phyloP scores from a whole-genome alignment of 2,797 vertebrate species.

The Glyptemys insculpta region DNA sequence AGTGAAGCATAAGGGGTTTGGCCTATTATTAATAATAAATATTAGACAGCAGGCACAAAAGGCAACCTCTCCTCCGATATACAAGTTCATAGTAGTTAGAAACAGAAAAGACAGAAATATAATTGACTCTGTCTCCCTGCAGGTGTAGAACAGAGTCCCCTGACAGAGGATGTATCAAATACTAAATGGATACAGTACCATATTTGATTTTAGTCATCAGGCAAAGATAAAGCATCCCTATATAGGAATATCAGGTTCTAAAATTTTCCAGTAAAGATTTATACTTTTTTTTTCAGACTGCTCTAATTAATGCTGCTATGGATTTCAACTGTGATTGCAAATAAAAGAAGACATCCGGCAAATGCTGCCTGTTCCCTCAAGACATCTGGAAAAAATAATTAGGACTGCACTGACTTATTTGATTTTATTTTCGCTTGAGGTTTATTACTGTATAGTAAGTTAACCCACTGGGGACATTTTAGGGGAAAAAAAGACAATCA shows the following conservation, averaged over 20 bases:
- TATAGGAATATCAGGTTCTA: neutral
- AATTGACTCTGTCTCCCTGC: neutral
- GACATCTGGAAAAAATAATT: neutral
- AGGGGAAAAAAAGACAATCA: neutral
- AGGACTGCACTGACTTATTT: conserved; percentile 32
- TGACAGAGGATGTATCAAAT: conserved; percentile 4
- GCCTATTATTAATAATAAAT: neutral
- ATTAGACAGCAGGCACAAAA: neutral
- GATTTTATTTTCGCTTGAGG: conserved; percentile 9
- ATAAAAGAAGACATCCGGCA: conserved; percentile 18
- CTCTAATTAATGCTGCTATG: conserved; percentile 6
- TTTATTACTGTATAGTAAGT: conserved; percentile 28
- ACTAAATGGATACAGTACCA: neutral
- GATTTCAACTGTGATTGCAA: conserved; percentile 27
- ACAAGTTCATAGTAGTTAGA: neutral
- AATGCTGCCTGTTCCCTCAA: conserved; percentile 21
- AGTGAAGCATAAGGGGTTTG: neutral
- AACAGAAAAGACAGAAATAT: neutral
- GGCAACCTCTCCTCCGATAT: neutral
- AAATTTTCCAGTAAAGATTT: neutral
- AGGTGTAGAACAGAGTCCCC: conserved; percentile 16
- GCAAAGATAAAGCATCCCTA: neutral
- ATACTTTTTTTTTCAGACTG: neutral
- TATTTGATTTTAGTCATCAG: conserved; percentile 29
- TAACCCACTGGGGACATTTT: conserved; percentile 6